These are phyloP conservation scores for Sitobion miscanthi DNA, from an alignment of 1,140 invertebrate species.

Conservation along the genomic window DNA sequence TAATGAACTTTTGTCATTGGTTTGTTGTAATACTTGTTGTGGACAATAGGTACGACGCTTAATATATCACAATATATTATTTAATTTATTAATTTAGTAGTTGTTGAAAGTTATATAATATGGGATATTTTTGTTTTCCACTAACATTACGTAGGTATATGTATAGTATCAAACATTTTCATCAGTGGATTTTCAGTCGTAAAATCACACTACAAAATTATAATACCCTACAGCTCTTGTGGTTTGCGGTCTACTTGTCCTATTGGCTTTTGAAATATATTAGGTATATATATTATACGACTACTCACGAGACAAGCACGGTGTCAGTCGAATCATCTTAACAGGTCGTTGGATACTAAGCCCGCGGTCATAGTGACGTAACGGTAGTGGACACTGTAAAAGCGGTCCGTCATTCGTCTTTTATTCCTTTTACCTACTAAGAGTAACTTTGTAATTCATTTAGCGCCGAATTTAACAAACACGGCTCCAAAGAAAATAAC, in stretches of 20 bases:
- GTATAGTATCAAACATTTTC: not conserved
- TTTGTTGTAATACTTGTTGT: not conserved
- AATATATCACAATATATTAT: too few species aligned
- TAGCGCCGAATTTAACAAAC: not conserved
- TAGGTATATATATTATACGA: not conserved
- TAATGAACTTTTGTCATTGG: too few species aligned
- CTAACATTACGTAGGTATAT: not conserved
- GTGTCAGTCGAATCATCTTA: not conserved
- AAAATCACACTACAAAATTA: not conserved
- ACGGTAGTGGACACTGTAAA: not conserved
- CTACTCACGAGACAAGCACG: not conserved
- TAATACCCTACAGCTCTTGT: not conserved
- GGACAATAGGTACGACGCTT: not conserved
- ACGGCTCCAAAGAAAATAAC: not conserved
- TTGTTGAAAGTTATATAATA: not conserved
- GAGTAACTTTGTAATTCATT: conserved; percentile 30
- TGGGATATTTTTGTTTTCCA: not conserved
- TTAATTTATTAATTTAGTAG: too few species aligned
- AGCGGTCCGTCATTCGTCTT: not conserved
- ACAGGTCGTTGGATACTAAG: not conserved
- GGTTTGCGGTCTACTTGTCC: not conserved
- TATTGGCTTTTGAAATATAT: not conserved
- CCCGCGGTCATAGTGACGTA: not conserved
- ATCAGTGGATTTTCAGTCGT: not conserved
- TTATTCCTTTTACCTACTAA: not conserved